Conservation (phyloP, 2,113 vertebrate genomes). For the Apodemus speciosus region DNA sequence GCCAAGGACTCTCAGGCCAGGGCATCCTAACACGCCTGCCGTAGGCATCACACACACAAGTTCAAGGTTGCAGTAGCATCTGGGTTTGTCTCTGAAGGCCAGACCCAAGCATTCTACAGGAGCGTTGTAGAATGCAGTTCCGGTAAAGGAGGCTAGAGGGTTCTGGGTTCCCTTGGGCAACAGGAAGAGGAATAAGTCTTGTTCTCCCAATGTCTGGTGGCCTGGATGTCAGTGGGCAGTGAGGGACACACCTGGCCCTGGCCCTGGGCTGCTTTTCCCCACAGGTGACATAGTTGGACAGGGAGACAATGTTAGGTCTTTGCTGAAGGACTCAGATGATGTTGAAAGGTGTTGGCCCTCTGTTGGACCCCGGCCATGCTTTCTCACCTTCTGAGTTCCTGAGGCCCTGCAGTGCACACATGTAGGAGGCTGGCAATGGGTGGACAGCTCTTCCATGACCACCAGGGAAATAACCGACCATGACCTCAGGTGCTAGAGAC, state of each 20-base stretch:
- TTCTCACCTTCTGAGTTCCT: neutral
- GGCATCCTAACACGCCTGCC: too few relatives aligned
- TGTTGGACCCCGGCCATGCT: neutral
- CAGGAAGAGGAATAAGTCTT: neutral
- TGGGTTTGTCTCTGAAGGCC: neutral
- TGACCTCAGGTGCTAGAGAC: neutral
- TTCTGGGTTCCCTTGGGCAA: neutral
- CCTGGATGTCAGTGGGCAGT: neutral
- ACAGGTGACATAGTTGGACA: neutral
- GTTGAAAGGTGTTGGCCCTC: neutral
- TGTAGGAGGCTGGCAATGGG: neutral
- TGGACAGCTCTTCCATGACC: neutral
- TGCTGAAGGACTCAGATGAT: neutral
- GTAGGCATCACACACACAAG: neutral
- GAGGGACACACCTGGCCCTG: neutral
- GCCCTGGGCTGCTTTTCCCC: neutral
- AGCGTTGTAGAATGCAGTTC: neutral
- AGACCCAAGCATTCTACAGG: neutral
- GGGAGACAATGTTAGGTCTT: neutral
- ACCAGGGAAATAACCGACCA: neutral
- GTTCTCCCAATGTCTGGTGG: accelerated
- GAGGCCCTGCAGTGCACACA: neutral
- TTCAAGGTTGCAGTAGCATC: neutral
- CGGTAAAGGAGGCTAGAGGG: neutral
- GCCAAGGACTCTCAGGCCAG: neutral